Base-by-base conservation (phyloP, 2,888 invertebrate species). In the Psylliodes chrysocephalus region DNA sequence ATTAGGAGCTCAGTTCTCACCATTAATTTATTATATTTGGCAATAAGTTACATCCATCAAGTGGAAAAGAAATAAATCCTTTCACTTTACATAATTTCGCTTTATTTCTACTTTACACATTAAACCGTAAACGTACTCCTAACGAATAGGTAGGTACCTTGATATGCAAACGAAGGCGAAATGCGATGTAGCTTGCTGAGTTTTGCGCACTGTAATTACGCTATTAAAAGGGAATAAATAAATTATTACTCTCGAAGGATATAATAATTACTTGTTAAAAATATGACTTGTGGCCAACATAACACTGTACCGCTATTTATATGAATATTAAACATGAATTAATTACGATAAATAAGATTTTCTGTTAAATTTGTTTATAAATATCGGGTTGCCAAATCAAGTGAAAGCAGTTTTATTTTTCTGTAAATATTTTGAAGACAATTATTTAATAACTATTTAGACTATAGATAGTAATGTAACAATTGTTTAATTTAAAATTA, bases 81-180 rank as follows among this genome's bases (percentile, higher is more conserved):
- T 54, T 54, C 57, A 57, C 47, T 57, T 56, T n/a, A 2, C 12
- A 33, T 40, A 22, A 10, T 25, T 14, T n/a, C 12, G 25, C 6
- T 35, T 51, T 44, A 19, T 30, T 15, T 56, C 30, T 5, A 33
- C 8, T 33, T 33, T 33, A 33, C 4, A 33, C 33, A 33, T 33
- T 33, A 33, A 33, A 33, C 33, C 33, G 33, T 33, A 33, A n/a
- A n/a, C n/a, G n/a, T n/a, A 22, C 6, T 22, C 33, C 17, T 47
- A n/a, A n/a, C n/a, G n/a, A n/a, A n/a, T n/a, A n/a, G n/a, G n/a
- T n/a, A n/a, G n/a, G n/a, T n/a, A 47, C 47, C 19, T 47, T 44
- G 44, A 25, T 60, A 51, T 60, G 51, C 33, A 52, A 51, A 60
- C 40, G 38, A 60, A 60, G 18, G 40, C 15, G 60, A 52, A 60